Evolutionary conservation across 2,888 invertebrate genomes (phyloP), one percentile per base, ranked within the genome.

Genomic region (Amorpha juglandis): DNA sequence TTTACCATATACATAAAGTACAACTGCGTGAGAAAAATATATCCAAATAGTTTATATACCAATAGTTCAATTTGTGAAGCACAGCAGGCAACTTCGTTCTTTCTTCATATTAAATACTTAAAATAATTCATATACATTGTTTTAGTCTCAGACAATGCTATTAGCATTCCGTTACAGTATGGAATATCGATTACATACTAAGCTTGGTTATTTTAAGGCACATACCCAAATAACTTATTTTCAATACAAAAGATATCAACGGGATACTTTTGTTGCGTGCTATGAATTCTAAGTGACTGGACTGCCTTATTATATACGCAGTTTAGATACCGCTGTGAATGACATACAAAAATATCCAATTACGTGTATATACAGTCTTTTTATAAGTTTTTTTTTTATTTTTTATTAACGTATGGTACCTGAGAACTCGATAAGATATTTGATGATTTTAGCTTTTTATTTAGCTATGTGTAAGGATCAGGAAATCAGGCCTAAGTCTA

Each of bases 181-280:
- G 42, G 42, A 11, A 11, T 42, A 6, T 42, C 4, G 2, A 16
- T 35, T 58, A 58, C 12, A 55, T 42, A 38, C 7, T 16, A 19
- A 58, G 19, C 11, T 16, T 42, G 42, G 6, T 9, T 42, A 42
- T 58, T 42, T 38, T 38, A 42, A 38, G 12, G 6, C 58, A 19
- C 14, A 42, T 58, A 19, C 11, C 42, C 19, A 19, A 58, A 58
- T 58, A 11, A 12, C 12, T 67, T 67, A 51, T 52, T 42, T 65
- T 35, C 73, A 42, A 68, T 81, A 82, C 73, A 82, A 84, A 84
- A 84, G 83, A 84, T 78, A 75, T 84, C 85, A 84, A 83, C 83
- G 84, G 69, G 76, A 27, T 50, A 27, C 35, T 66, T 33, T 68
- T 35, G 16, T 33, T 38, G 45, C 21, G 51, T 51, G 27, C 19